phyloP scores from a whole-genome alignment of 2,113 vertebrate genomes.

The Rhea pennata region DNA sequence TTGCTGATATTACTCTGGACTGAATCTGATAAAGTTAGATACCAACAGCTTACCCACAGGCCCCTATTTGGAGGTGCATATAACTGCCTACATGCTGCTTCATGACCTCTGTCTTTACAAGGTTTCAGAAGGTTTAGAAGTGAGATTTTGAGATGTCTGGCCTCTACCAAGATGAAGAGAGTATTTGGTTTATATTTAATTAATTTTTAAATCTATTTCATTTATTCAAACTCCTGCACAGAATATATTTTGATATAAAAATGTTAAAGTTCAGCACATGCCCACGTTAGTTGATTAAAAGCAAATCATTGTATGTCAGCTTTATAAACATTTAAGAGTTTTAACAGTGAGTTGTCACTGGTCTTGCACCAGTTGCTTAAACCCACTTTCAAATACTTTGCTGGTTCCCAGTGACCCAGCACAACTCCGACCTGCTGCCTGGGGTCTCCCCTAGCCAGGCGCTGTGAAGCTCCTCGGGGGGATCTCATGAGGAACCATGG shows the following conservation, averaged over 20 bases:
- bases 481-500: background rate
- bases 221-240: background rate
- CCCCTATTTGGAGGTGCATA: background rate
- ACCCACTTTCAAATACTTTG: background rate
- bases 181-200: background rate
- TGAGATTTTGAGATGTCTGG: background rate
- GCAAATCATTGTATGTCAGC: background rate
- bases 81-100: background rate
- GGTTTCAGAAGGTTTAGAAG: background rate
- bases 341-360: background rate
- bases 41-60: background rate
- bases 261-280: background rate
- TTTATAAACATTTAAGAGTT: background rate
- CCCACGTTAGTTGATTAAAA: background rate
- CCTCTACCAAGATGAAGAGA: background rate
- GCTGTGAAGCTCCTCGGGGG: background rate
- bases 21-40: background rate
- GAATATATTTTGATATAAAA: background rate
- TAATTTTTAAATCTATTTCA: background rate
- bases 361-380: background rate
- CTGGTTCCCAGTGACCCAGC: background rate
- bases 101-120: background rate
- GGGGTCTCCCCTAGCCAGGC: background rate
- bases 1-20: background rate
- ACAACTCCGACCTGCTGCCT: no score